Base-by-base conservation (phyloP, 64 coral and sea anemone genomes). In the Actinia equina region DNA sequence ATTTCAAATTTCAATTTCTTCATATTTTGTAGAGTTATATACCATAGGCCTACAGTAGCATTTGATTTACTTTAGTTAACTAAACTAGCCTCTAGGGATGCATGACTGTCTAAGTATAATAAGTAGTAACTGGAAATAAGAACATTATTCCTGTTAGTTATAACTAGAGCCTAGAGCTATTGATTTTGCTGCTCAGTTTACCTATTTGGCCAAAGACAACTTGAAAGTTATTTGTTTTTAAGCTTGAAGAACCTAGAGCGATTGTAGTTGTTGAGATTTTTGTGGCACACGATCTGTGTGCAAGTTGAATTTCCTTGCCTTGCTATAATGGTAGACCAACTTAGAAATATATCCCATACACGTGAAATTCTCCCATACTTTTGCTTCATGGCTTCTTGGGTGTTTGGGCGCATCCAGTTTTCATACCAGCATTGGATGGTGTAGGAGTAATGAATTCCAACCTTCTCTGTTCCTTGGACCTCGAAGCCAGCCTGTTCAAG, bases 271-370 rank as follows among this genome's bases (percentile, higher is more conserved):
- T 99, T 95, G 53, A 99, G 93, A 55, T 99, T 99, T 80, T 99
- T 99, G 63, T 99, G 97, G 86, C 97, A 99, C 56, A 99, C 97
- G 30, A 99, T 77, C 27, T 99, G 97, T 87, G 89, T 94, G 57
- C 97, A 99, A 30, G 97, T 99, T 9, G 97, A 99, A 69, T 69
- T 95, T 16, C 97, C 97, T 86, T 99, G 97, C 18, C 97, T 84
- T 41, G 97, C 93, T 37, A 99, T 95, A 46, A 99, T 99, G 7
- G 93, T 99, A 15, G 97, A 99, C 97, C 97, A 99, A 20, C 93
- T 93, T 87, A 99, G 79, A 86, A 99, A 99, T 41, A 99, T 93
- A 45, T 99, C 92, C 97, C 97, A 99, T 43, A 99, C 95, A 74
- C 94, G 91, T 17, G 86, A 81, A 64, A 92, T 86, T 22, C 97